phyloP scores from a whole-genome alignment of 2,113 vertebrate species.

The Callocephalon fimbriatum region DNA sequence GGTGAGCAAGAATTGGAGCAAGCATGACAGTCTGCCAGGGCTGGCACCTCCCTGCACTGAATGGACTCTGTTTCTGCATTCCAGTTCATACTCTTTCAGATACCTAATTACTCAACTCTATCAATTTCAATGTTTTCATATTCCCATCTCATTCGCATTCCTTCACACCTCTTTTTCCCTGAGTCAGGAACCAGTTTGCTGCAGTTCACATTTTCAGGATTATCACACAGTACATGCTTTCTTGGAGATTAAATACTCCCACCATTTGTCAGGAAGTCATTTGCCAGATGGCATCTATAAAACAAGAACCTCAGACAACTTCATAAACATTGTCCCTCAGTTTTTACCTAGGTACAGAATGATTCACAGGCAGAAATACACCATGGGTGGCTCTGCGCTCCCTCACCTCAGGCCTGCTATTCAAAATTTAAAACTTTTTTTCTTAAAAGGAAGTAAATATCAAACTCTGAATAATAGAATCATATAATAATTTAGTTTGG shows the following conservation, averaged over 20 bases:
- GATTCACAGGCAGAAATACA: neutral
- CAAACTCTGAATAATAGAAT: neutral
- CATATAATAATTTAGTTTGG: neutral
- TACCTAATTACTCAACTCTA: neutral
- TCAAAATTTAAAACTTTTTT: neutral
- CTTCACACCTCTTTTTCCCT: neutral
- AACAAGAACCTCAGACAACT: neutral
- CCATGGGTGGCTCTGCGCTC: accelerated
- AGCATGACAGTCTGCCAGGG: accelerated
- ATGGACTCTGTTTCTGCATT: accelerated
- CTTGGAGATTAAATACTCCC: neutral
- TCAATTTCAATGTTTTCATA: neutral
- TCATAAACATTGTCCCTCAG: neutral
- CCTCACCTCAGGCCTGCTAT: neutral
- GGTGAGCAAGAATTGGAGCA: neutral
- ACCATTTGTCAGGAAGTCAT: neutral
- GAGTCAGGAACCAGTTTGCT: neutral
- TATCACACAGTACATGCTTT: neutral
- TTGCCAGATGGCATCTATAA: neutral
- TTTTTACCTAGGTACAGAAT: neutral
- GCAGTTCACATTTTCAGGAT: neutral
- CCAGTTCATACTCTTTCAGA: accelerated
- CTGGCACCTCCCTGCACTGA: neutral
- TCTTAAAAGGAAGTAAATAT: neutral
- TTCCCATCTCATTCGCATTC: neutral